Base-by-base conservation (phyloP, 2,113 vertebrate species). In the Scytalopus superciliaris region DNA sequence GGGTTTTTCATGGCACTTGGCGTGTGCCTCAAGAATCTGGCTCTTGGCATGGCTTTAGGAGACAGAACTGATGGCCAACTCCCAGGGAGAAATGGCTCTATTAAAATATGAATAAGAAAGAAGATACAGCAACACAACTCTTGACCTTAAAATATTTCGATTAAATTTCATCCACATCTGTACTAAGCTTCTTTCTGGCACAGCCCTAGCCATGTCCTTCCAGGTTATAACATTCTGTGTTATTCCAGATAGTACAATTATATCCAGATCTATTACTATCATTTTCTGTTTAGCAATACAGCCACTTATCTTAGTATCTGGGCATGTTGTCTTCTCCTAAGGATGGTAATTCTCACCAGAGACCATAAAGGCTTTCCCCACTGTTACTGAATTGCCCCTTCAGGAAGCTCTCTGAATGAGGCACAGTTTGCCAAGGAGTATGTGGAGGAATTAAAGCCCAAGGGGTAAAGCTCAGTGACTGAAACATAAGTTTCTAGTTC, bases 381-480 rank as follows among this genome's bases (percentile, higher is more conserved):
- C 52, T 68, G 14, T 11, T 33, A 22, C 42, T 47, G 55, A 83
- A 68, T 63, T 74, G 49, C 39, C 33, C 14, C 47, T 87, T 9
- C 10, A 60, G 37, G 24, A 28, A 85, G 39, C 16, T 42, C 14
- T 49, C 24, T 3, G 1, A 47, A 45, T 0, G 1, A 59, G 84
- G 35, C 27, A 64, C 9, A 11, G n/a, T 31, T 72, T 86, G 35
- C 47, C 56, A 75, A 4, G 2, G 44, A 1, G 1, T 19, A 3
- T 5, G 11, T 40, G 45, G 42, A 84, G 40, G 55, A 89, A 89
- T 12, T 30, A 33, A 70, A 80, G 22, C 22, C 40, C 67, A 42
- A 40, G 69, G 44, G 24, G 68, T n/a, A 40, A 80, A 83, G 55
- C 7, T 39, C 47, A 67, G 57, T 1, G 1, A 24, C 49, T 56